These are phyloP conservation scores for Reticulitermes speratus DNA, from an alignment of 1,140 invertebrate species.

Conservation along the genomic window DNA sequence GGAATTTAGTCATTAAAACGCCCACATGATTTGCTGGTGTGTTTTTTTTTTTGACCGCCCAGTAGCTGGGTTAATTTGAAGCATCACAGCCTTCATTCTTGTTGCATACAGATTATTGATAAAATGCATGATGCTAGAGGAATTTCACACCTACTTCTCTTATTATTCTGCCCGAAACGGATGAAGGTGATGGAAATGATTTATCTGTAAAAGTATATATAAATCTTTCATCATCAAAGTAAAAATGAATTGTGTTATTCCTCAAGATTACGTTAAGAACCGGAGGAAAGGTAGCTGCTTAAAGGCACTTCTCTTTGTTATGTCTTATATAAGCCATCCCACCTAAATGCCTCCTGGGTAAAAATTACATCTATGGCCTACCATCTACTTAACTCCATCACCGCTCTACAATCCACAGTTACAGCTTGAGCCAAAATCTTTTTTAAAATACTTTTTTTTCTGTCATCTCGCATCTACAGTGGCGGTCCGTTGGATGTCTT, in stretches of 20 bases:
- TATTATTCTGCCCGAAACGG: neutral
- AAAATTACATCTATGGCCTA: neutral
- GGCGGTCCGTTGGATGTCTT: neutral
- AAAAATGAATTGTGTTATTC: neutral
- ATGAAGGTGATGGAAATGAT: neutral
- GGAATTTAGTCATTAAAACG: too few species aligned
- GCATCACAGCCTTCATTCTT: too few species aligned
- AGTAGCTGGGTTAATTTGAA: too few species aligned
- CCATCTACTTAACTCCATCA: slow-evolving; percentile 10
- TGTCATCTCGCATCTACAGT: neutral
- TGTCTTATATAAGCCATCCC: neutral
- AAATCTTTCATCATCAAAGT: neutral
- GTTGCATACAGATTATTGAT: neutral
- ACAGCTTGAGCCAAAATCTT: slow-evolving; percentile 12
- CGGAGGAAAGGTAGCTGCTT: neutral
- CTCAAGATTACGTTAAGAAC: neutral
- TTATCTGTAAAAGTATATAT: neutral
- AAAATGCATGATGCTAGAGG: neutral
- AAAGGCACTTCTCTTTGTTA: neutral
- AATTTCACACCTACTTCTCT: neutral
- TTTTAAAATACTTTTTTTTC: neutral
- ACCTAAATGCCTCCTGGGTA: neutral
- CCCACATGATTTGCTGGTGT: too few species aligned
- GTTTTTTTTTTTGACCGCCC: too few species aligned
- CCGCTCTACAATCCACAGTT: neutral